phyloP scores from a whole-genome alignment of 2,888 invertebrate genomes.

The Nomada fucata region DNA sequence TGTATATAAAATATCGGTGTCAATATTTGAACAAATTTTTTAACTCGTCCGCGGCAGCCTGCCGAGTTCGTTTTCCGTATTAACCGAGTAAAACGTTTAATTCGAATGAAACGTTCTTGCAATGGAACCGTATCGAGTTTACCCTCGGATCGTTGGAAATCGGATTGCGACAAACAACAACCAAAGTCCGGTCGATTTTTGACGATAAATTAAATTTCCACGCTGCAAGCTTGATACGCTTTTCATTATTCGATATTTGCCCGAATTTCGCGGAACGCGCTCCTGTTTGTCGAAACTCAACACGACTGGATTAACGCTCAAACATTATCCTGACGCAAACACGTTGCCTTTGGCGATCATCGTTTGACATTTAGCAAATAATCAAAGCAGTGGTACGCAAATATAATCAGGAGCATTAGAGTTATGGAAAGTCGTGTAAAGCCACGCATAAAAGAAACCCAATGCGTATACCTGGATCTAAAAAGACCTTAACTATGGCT shows the following conservation, averaged over 20 bases:
- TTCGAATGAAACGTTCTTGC: background rate
- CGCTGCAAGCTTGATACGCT: conserved; percentile 4
- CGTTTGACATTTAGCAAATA: background rate
- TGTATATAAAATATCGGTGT: no score
- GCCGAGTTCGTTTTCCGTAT: background rate
- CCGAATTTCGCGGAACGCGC: background rate
- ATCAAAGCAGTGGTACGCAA: background rate
- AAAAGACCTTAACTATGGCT: no score
- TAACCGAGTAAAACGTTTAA: background rate
- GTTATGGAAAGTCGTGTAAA: no score
- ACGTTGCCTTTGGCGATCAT: background rate
- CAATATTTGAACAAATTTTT: no score
- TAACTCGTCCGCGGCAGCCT: no score
- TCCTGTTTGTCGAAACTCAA: background rate
- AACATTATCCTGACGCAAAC: background rate
- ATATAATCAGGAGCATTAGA: no score
- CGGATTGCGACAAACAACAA: background rate
- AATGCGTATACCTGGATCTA: no score
- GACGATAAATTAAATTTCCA: conserved; percentile 21
- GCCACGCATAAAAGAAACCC: no score
- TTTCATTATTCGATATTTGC: conserved; percentile 30
- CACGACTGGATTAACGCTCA: background rate
- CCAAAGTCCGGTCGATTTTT: conserved; percentile 1
- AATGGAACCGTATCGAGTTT: background rate
- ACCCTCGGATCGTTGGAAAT: conserved; percentile 1